Conservation (phyloP, 2,797 vertebrate species). For the Labeo calbasu region DNA sequence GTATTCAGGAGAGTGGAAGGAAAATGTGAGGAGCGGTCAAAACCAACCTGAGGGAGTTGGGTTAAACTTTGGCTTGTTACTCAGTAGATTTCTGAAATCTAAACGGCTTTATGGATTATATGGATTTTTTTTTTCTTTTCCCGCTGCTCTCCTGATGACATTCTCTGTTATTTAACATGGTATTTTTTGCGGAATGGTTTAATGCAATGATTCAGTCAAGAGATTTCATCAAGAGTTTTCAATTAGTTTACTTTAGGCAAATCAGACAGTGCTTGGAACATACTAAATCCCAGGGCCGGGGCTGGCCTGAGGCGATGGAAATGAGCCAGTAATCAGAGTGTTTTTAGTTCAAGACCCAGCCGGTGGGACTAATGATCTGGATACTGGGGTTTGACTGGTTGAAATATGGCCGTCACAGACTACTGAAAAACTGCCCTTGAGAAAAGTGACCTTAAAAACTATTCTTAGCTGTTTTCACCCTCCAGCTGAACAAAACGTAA, state of each 20-base stretch:
- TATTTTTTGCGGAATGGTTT: conserved; percentile 17
- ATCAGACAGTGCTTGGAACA: conserved; percentile 33
- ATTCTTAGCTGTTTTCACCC: conserved; percentile 30
- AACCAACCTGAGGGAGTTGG: conserved; percentile 17
- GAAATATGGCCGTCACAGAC: conserved; percentile 57
- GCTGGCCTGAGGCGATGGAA: conserved; percentile 41
- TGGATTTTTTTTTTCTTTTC: not conserved
- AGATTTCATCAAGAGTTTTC: conserved; percentile 35
- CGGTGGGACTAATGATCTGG: conserved; percentile 49
- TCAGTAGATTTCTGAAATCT: conserved; percentile 40
- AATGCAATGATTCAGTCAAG: conserved; percentile 1
- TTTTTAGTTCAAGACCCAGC: conserved; percentile 55
- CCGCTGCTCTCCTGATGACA: not conserved
- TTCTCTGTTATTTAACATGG: not conserved
- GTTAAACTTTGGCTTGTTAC: conserved; percentile 34
- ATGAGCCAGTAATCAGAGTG: conserved; percentile 44
- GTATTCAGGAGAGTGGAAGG: conserved; percentile 1
- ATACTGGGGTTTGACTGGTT: conserved; percentile 39
- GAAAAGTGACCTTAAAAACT: conserved; percentile 30
- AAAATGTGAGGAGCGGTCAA: conserved; percentile 5
- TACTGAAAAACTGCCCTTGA: conserved; percentile 42
- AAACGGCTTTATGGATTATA: conserved; percentile 16
- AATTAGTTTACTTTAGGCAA: conserved; percentile 47
- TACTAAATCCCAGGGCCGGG: conserved; percentile 6
- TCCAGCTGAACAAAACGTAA: not conserved